Base-by-base conservation (phyloP, 2,113 vertebrate genomes). In the Mustelus asterias region DNA sequence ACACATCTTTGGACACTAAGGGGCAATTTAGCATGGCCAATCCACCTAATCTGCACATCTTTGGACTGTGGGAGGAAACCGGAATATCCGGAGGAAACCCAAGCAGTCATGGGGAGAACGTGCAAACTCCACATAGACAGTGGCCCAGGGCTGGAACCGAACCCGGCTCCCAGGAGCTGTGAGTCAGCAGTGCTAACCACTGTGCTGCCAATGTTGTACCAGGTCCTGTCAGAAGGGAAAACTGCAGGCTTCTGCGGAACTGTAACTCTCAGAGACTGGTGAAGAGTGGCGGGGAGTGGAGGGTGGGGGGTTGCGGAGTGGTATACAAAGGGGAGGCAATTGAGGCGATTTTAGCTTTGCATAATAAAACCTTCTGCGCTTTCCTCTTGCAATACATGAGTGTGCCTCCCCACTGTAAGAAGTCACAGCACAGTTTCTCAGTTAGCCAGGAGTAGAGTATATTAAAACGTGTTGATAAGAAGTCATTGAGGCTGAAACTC, bases 381-480 rank as follows among this genome's bases (percentile, higher is more conserved):
- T 37, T 24, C 33, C 33, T 37, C 14, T 60, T 63, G 4, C 88
- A 0, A 29, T 69, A 48, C 13, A 16, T 1, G 20, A 76, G 69
- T 76, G 69, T 95, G 69, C 1, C 54, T 16, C 44, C 26, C 44
- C 26, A 44, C 26, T 54, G 29, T 7, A 33, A 72, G 94, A 48
- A 72, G 24, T 16, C 26, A 16, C 54, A 48, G 2, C 69, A 16
- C 93, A 18, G 93, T 95, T 48, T 72, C 70, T 72, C 94, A 33
- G 67, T 76, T 72, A 54, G 69, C 5, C 41, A 44, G 67, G 41
- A 95, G 94, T 72, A 16, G 13, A 54, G 67, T 48, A 26, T 13
- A 72, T 95, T 76, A 95, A 44, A 95, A 72, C 9, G 7, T 67
- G 54, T 41, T 70, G 93, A 95, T 95, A 95, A 95, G 94, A 18